Evolutionary conservation across 2,797 vertebrate genomes (phyloP).

Genomic region (Myotis vivesi): DNA sequence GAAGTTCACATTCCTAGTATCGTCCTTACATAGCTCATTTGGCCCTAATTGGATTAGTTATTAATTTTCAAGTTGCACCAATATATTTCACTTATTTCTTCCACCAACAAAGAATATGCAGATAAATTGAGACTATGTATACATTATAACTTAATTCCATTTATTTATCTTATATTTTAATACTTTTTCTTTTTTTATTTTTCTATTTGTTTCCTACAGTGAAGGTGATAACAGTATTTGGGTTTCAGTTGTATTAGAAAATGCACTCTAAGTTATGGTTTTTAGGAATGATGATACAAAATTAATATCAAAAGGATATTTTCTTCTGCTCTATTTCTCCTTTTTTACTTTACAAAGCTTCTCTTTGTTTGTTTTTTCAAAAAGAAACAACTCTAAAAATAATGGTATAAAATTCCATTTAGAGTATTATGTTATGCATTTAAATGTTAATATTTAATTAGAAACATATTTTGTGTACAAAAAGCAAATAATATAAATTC

Average conservation of each 20-base stretch:
- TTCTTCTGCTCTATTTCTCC: not conserved
- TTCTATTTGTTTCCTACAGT: not conserved
- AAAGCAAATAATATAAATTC: not conserved
- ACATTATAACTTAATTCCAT: not conserved
- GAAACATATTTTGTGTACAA: not conserved
- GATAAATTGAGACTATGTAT: not conserved
- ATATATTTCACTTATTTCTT: not conserved
- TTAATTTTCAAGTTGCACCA: not conserved
- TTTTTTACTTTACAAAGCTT: not conserved
- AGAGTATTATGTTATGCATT: not conserved
- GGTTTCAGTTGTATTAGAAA: not conserved
- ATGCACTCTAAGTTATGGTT: not conserved
- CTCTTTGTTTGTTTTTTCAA: not conserved
- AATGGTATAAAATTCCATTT: not conserved
- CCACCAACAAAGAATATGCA: not conserved
- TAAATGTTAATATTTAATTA: constrained; percentile 56
- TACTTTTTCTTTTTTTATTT: not conserved
- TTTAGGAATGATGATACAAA: not conserved
- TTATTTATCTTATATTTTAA: not conserved
- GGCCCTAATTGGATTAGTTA: not conserved
- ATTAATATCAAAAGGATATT: not conserved
- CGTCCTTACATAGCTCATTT: not conserved
- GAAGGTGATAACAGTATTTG: not conserved
- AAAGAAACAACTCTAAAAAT: not conserved
- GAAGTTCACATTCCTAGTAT: not conserved